Evolutionary conservation across 1,140 invertebrate species (phyloP), one percentile per base, ranked within the genome.

Genomic region (Dinoponera quadriceps): DNA sequence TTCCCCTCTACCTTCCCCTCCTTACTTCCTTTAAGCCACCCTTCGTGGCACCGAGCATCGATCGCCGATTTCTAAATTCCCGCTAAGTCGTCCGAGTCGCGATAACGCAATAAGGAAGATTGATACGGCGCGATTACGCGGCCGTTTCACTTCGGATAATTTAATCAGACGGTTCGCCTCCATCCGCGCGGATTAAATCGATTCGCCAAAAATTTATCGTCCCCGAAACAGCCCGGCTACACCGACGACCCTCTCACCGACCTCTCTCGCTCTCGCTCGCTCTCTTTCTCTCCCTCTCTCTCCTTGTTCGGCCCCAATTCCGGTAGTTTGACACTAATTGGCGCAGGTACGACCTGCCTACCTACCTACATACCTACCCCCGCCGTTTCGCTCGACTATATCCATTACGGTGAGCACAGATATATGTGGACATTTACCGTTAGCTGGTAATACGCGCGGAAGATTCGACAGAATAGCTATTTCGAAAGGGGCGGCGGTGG

Each of bases 281-380:
- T 48, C n/a, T 20, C 18, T 55, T n/a, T 55, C n/a, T 55, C 54
- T 22, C 54, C 22, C n/a, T 7, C 54, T 55, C n/a, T 20, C 54
- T 20, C 0, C 65, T 68, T 38, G 65, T 80, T 80, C 65, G 16
- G 65, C 69, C 65, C 63, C 63, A 69, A 80, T 80, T 80, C 65
- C 75, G 51, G 75, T 80, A 80, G 75, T 80, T 69, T 80, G 75
- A 80, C 75, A 80, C 65, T 80, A 80, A 80, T 80, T 80, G 75
- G 51, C 51, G 33, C 65, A 69, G 75, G 65, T 80, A 80, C 75
- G 63, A 69, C 63, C 75, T 44, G 69, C 44, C 38, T 44, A 44
- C 38, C 38, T 44, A 44, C 38, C 38, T 44, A 44, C 3, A 1
- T 44, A 44, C 38, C 38, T 33, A 33, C 38, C 38, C 38, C 38